These are phyloP conservation scores for Phacellophora camtschatica DNA, from an alignment of 30 jellyfish, hydroid and myxozoan genomes.

Conservation along the genomic window DNA sequence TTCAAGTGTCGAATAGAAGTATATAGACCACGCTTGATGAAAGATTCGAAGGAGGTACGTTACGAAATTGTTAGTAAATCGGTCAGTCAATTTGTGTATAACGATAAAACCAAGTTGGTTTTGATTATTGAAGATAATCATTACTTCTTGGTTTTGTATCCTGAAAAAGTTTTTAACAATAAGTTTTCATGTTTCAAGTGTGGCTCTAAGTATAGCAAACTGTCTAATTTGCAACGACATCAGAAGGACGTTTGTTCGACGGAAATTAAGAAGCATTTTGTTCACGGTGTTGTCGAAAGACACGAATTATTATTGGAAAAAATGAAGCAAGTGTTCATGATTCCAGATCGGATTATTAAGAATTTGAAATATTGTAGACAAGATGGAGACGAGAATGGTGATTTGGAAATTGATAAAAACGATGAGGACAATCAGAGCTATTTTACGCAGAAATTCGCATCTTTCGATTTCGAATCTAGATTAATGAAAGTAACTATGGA, in stretches of 20 bases:
- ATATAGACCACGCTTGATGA: no score
- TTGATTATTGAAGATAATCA: neutral
- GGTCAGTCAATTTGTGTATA: no score
- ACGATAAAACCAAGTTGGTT: neutral
- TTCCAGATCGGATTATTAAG: neutral
- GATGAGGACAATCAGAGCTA: neutral
- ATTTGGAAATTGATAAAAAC: neutral
- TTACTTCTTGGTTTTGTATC: neutral
- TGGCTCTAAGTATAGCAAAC: neutral
- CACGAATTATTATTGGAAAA: neutral
- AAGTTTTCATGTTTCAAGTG: neutral
- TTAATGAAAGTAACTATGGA: neutral
- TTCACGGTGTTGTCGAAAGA: neutral
- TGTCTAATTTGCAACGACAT: neutral
- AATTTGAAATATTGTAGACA: neutral
- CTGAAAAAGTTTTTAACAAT: neutral
- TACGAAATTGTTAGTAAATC: no score
- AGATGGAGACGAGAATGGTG: neutral
- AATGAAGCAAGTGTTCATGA: neutral
- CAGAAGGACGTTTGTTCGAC: neutral
- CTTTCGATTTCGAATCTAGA: neutral
- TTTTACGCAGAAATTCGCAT: neutral
- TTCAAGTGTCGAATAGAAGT: no score
- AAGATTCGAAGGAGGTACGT: no score
- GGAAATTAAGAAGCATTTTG: neutral